Evolutionary conservation across 1,140 invertebrate species (phyloP), one percentile per base, ranked within the genome.

Genomic region (Drosophila oshimai): DNA sequence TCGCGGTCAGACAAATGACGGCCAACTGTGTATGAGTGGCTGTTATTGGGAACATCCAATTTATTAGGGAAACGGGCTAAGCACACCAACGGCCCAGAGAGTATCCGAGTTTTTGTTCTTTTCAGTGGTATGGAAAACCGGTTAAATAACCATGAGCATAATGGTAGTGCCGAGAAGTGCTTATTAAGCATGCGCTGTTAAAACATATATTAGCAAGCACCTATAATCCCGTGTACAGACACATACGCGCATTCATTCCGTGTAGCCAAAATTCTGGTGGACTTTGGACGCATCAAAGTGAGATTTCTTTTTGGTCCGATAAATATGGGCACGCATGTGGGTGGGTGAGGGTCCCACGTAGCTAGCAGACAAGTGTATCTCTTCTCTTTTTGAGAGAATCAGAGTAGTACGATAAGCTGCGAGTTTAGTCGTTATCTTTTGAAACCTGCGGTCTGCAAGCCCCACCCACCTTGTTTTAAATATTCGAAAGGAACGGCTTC

Each of bases 261-360:
- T 31, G 58, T 37, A 51, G 24, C 54, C 42, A 37, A 37, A 54
- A 58, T 62, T 46, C 58, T 37, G 13, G 64, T 68, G 80, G 80
- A 84, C 80, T 84, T 84, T 84, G 80, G 60, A 79, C 80, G 41
- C 70, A 26, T 37, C 58, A 54, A 60, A 74, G 78, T 84, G 75
- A 84, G 86, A 86, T 84, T 80, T 86, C 80, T 80, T 86, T 75
- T 57, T 54, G 51, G 49, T 65, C 55, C 41, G 80, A 74, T 79
- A 79, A 78, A 78, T 75, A 37, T 33, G 49, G 65, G 44, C 18
- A 9, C 37, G 29, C 10, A 6, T 36, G 22, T 50, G 44, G 15
- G 24, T 29, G n/a, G n/a, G 41, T 86, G 51, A 44, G 15, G 51
- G 24, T 10, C 6, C 26, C n/a, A 39, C 24, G 26, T 53, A 81